Base-by-base conservation (phyloP, 2,113 vertebrate species). In the Oncorhynchus keta region DNA sequence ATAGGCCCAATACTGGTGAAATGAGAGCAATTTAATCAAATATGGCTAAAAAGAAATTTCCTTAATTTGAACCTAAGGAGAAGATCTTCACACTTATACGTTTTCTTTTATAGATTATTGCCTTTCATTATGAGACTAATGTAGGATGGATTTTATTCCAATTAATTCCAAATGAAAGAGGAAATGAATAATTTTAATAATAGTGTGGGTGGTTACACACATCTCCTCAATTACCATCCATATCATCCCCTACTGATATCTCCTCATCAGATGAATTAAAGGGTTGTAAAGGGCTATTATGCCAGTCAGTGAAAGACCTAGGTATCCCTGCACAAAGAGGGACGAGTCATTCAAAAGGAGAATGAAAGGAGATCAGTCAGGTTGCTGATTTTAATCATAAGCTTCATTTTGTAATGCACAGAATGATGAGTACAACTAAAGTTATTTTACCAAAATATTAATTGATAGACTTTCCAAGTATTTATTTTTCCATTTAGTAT, bases 91-190 rank as follows among this genome's bases (percentile, higher is more conserved):
- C 79, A 93, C 92, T 93, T 94, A 89, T 91, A 92, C 94, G 94
- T 94, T 90, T 79, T 76, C 24, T 75, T 73, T 91, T 92, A 88
- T 90, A 95, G 93, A 95, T 94, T 94, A 95, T 93, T 94, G 80
- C 93, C 92, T 94, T 93, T 90, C 93, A 94, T 94, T 95, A 95
- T 93, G 91, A 73, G 93, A 91, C 95, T 96, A 96, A 96, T 95
- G 94, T 95, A 94, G 92, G 94, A 94, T 93, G 94, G 93, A 95
- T 95, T 96, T 95, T 94, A 95, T 95, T 95, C 94, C 95, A 95
- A 95, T 96, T 95, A 95, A 93, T 94, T 89, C 90, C 89, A 93
- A 95, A 95, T 95, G 93, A 95, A 94, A 94, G 93, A 93, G 89
- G 92, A 94, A 96, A 95, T 96, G 92, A 95, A 90, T 89, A 91